These are phyloP conservation scores for Hybognathus amarus DNA, from an alignment of 2,797 vertebrate genomes.

Conservation along the genomic window DNA sequence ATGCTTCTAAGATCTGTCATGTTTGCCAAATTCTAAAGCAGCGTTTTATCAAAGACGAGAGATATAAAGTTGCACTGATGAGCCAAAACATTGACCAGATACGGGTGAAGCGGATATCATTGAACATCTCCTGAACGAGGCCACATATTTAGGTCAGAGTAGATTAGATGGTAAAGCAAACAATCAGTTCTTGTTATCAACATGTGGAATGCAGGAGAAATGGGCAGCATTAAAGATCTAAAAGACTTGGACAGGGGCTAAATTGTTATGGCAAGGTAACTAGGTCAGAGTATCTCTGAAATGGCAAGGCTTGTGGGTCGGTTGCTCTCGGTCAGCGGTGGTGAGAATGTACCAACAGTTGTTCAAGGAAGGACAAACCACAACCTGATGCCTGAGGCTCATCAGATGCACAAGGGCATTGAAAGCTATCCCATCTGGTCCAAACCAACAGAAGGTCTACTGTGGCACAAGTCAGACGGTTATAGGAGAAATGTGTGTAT, in stretches of 20 bases:
- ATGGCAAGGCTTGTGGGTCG: not conserved
- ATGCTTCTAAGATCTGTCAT: not conserved
- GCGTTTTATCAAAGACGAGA: not conserved
- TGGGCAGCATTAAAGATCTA: not conserved
- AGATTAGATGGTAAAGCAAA: not conserved
- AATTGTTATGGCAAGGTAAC: not conserved
- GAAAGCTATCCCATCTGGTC: not conserved
- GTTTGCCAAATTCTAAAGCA: not conserved
- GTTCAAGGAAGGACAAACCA: not conserved
- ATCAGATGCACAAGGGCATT: not conserved
- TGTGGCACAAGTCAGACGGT: not conserved
- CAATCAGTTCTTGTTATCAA: not conserved
- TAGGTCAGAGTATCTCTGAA: not conserved
- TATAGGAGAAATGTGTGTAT: not conserved
- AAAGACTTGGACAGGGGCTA: not conserved
- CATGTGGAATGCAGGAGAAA: not conserved
- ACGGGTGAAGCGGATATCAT: not conserved
- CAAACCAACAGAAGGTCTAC: not conserved
- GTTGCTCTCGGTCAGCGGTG: not conserved
- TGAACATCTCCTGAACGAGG: not conserved
- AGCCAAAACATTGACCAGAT: not conserved
- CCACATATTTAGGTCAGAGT: not conserved
- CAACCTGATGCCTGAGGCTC: not conserved
- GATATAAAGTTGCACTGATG: not conserved
- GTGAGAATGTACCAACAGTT: not conserved